Conservation (phyloP, 1,140 invertebrate genomes). For the Diuraphis noxia region DNA sequence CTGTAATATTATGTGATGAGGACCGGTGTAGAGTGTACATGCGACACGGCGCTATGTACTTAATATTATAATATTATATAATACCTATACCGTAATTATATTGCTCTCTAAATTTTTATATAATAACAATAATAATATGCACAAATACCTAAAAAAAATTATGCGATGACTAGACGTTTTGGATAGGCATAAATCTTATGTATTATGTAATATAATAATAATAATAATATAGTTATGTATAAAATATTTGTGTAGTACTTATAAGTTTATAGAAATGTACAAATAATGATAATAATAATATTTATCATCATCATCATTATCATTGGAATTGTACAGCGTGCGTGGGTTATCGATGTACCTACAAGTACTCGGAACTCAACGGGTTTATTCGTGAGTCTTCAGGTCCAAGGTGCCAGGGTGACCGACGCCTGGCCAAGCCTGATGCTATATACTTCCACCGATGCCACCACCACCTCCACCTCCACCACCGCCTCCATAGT, state of each 20-base stretch:
- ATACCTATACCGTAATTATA: background rate
- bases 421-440: constrained; percentile 48
- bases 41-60: background rate
- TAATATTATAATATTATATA: background rate
- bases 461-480: constrained; percentile 60
- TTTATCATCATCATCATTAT: background rate
- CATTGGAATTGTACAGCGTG: background rate
- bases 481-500: constrained; percentile 57
- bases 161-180: constrained; percentile 28
- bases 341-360: background rate
- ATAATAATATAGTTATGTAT: constrained; percentile 7
- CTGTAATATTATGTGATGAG: background rate
- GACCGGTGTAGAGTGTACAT: background rate
- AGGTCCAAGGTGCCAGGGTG: constrained; percentile 43
- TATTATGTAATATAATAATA: background rate
- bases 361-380: background rate
- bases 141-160: constrained; percentile 6
- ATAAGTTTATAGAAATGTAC: background rate
- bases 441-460: constrained; percentile 57
- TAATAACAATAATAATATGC: background rate
- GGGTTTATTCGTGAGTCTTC: constrained; percentile 36
- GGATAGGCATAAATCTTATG: constrained; percentile 7
- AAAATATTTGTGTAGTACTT: background rate
- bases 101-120: background rate
- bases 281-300: background rate